phyloP scores from a whole-genome alignment of 2,113 vertebrate genomes.

The Malurus alboscapulatus region DNA sequence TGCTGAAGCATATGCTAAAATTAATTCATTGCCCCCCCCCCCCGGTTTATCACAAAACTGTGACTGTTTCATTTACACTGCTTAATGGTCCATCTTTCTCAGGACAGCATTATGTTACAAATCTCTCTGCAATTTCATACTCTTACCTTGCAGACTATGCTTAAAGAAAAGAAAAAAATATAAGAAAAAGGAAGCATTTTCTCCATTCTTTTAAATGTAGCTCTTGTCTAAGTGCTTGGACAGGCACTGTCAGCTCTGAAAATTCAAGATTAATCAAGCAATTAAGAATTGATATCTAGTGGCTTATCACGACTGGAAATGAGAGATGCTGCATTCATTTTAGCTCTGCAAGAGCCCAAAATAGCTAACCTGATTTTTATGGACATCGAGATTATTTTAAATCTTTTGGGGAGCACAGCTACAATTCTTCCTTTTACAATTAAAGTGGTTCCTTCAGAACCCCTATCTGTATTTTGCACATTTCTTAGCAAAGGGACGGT shows the following conservation, averaged over 20 bases:
- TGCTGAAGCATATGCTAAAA: not conserved
- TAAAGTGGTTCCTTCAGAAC: not conserved
- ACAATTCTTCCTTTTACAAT: not conserved
- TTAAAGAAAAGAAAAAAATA: not conserved
- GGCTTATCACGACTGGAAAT: constrained; percentile 15
- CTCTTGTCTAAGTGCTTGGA: not conserved
- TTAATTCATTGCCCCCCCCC: not conserved
- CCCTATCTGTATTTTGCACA: not conserved
- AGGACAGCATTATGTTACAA: not conserved
- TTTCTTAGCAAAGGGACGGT: not conserved
- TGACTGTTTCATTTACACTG: not conserved
- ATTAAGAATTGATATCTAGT: constrained; percentile 52
- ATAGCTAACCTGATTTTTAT: constrained; percentile 54
- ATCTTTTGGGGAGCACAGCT: not conserved
- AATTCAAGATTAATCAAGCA: constrained; percentile 49
- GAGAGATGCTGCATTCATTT: constrained; percentile 20
- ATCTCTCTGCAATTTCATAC: not conserved
- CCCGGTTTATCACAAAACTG: not conserved
- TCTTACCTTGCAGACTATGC: not conserved
- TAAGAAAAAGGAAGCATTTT: not conserved
- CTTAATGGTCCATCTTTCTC: constrained; percentile 3
- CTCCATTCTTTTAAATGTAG: not conserved
- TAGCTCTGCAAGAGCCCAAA: constrained; percentile 4
- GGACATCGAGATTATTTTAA: constrained; percentile 22
- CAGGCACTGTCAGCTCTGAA: constrained; percentile 29